phyloP scores from a whole-genome alignment of 2,797 vertebrate species.

The Gouania willdenowi region DNA sequence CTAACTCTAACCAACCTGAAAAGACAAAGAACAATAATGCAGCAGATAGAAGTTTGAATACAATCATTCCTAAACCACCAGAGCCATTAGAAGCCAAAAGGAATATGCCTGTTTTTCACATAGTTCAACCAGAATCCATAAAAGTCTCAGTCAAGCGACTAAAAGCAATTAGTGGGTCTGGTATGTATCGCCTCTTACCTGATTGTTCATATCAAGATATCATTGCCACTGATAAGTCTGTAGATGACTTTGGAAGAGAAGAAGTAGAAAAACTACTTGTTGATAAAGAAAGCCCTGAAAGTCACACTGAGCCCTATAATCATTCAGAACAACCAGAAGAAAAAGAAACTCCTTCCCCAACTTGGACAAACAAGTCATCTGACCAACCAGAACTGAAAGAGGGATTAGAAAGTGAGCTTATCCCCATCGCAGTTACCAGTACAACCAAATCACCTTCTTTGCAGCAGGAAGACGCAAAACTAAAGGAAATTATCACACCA shows the following conservation, averaged over 20 bases:
- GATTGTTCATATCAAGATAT: conserved; percentile 12
- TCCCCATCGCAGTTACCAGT: no score
- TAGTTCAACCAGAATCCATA: conserved; percentile 1
- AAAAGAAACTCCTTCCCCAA: conserved; percentile 5
- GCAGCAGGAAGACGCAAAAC: no score
- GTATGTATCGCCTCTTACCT: conserved; percentile 21
- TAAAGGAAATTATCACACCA: no score
- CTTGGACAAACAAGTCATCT: conserved; percentile 1
- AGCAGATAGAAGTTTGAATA: not conserved
- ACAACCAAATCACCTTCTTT: no score
- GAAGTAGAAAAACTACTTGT: conserved; percentile 3
- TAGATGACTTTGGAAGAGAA: not conserved
- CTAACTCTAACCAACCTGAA: conserved; percentile 7
- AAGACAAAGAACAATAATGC: conserved; percentile 15
- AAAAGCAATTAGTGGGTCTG: conserved; percentile 16
- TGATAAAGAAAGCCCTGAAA: conserved; percentile 10
- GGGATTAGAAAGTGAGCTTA: not conserved
- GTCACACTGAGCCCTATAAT: not conserved
- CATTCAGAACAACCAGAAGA: conserved; percentile 20
- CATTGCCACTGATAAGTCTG: not conserved
- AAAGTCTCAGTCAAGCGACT: conserved; percentile 42
- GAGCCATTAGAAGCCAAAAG: not conserved
- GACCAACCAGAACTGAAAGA: conserved; percentile 13
- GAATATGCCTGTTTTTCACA: conserved; percentile 1
- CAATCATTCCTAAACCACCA: conserved; percentile 14